Percentiles rank a stretch among this genome's conserved stretches.
Conservation (phyloP, 2,888 invertebrate species). For the Nomada fabriciana region DNA sequence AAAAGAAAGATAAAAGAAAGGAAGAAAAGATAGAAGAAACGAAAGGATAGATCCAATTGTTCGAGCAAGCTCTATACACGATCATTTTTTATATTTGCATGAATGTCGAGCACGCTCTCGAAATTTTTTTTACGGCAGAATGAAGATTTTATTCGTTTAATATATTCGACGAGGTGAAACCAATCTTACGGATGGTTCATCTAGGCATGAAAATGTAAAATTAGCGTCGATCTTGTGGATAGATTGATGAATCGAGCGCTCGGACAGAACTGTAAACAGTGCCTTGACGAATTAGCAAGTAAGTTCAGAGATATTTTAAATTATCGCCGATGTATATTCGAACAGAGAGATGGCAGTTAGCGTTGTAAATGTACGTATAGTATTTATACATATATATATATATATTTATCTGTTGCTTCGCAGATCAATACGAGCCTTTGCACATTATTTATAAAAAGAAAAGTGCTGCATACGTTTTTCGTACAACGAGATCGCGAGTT, state of each 20-base stretch:
- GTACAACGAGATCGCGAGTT: slow-evolving; percentile 39
- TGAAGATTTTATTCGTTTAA: neutral
- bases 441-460: slow-evolving; percentile 61
- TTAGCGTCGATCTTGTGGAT: slow-evolving; percentile 8
- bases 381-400: slow-evolving; percentile 63
- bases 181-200: slow-evolving; percentile 9
- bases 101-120: slow-evolving; percentile 14
- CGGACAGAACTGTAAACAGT: slow-evolving; percentile 70
- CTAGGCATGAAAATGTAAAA: slow-evolving; percentile 4
- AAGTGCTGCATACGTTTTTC: slow-evolving; percentile 41
- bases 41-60: slow-evolving; percentile 43
- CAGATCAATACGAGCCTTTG: slow-evolving; percentile 63
- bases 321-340: slow-evolving; percentile 56
- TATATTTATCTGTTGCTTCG: slow-evolving; percentile 70
- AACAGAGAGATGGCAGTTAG: slow-evolving; percentile 25
- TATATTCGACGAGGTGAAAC: slow-evolving; percentile 4
- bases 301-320: slow-evolving; percentile 73
- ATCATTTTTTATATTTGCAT: slow-evolving; percentile 8
- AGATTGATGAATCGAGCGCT: slow-evolving; percentile 24
- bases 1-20: neutral
- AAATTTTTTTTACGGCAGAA: slow-evolving; percentile 1
- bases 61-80: slow-evolving; percentile 43
- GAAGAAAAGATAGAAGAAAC: slow-evolving; percentile 8
- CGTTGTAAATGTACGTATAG: slow-evolving; percentile 61
- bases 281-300: slow-evolving; percentile 69